A percentile compares a stretch with the other conserved stretches of the same genome.
These are phyloP conservation scores for Caradrina clavipalpis DNA, from an alignment of 2,888 invertebrate genomes.

Conservation along the genomic window DNA sequence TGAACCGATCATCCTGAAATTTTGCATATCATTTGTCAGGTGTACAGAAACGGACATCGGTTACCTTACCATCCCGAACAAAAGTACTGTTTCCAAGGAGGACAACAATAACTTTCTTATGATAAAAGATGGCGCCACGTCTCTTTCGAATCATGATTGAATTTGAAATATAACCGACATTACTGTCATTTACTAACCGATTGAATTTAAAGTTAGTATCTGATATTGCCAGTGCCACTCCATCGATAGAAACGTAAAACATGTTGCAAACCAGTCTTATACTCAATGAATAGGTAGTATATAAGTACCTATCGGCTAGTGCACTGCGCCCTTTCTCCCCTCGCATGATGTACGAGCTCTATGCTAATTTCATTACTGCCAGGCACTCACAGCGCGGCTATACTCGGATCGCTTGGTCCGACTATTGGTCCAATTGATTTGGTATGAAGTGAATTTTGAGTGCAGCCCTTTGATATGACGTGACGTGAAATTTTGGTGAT, in stretches of 20 bases:
- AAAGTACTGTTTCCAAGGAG: too few relatives aligned
- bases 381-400: slow-evolving; percentile 62
- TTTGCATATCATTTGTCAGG: too few relatives aligned
- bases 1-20: too few relatives aligned
- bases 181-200: too few relatives aligned
- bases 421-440: slow-evolving; percentile 61
- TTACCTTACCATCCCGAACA: too few relatives aligned
- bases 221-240: neutral
- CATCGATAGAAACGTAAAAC: neutral
- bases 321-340: slow-evolving; percentile 43
- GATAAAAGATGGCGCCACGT: too few relatives aligned
- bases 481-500: neutral
- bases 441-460: slow-evolving; percentile 58
- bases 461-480: slow-evolving; percentile 32
- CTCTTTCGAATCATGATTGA: too few relatives aligned
- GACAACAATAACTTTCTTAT: too few relatives aligned
- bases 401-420: slow-evolving; percentile 38
- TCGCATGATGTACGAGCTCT: slow-evolving; percentile 55
- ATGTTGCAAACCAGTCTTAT: neutral
- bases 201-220: neutral
- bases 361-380: slow-evolving; percentile 71
- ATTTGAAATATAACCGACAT: too few relatives aligned
- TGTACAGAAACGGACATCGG: too few relatives aligned
- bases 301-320: slow-evolving; percentile 22
- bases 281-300: slow-evolving; percentile 17